Evolutionary conservation across 1,140 invertebrate genomes (phyloP), one percentile per base, ranked within the genome.

Genomic region (Venturia canescens): DNA sequence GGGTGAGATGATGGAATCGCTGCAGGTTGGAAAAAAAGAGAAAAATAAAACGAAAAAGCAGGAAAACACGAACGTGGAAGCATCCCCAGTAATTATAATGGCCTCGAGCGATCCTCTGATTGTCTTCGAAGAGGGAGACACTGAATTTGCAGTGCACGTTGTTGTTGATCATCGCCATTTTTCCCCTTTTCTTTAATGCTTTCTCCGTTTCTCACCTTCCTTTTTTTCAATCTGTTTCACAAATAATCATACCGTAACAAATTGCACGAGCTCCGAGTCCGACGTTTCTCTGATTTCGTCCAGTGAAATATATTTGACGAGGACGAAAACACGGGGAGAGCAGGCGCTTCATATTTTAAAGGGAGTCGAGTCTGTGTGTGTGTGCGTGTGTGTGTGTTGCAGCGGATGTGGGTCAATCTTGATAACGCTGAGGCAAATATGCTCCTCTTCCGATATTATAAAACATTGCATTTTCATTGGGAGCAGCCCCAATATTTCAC

Each of bases 21-120:
- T 53, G 16, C n/a, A 53, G 50, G n/a, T n/a, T 53, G 50, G 18
- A 23, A 23, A 3, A 6, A 63, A 23, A 63, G 27, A 63, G n/a
- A 16, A 18, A 57, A 66, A 26, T 7, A 34, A n/a, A 34, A n/a
- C 16, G 27, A 34, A 29, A 70, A 70, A 34, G 27, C 26, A 34
- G 4, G n/a, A 70, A 34, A 70, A 70, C 67, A 38, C 29, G 34
- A 15, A 71, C 69, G 69, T 48, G 34, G 69, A 3, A 34, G 31
- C 38, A 71, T 71, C 48, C 69, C 69, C 34, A 71, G 69, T 71
- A 71, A 71, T 71, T 71, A 71, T 48, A 71, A 71, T 38, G 15
- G 69, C 34, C 69, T 71, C 69, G 11, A 38, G 69, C 31, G 38
- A 16, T 71, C 34, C 34, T 48, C 31, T 48, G 69, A 71, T 71